phyloP scores from a whole-genome alignment of 2,113 vertebrate genomes.

The Aviceda subcristata region DNA sequence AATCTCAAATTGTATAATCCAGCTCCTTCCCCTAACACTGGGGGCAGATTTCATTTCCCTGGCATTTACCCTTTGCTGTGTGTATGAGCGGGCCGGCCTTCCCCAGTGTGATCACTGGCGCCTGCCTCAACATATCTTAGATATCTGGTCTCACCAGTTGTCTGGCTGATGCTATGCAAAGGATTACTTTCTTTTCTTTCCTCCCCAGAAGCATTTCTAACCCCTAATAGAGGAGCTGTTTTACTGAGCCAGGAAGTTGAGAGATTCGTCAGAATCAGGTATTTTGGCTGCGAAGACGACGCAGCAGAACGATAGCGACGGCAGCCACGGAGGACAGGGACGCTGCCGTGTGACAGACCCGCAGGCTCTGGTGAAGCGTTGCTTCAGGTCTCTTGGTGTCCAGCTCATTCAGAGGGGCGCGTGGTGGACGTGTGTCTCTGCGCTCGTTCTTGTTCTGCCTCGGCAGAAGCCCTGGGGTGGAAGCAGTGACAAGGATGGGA shows the following conservation, averaged over 20 bases:
- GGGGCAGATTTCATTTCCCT: not conserved
- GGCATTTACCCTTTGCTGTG: not conserved
- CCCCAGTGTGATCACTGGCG: accelerated
- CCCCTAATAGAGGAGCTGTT: not conserved
- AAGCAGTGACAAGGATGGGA: not conserved
- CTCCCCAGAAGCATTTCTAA: not conserved
- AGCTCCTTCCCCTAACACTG: not conserved
- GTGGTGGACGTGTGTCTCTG: accelerated
- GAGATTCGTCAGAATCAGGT: not conserved
- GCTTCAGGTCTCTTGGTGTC: not conserved
- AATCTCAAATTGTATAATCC: not conserved
- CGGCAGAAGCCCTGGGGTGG: not conserved
- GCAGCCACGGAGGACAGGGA: not conserved
- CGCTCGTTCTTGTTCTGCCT: accelerated
- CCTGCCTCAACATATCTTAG: not conserved
- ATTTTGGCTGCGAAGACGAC: not conserved
- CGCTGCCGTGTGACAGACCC: not conserved
- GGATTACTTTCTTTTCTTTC: not conserved
- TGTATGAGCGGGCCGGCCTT: not conserved
- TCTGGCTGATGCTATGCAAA: not conserved
- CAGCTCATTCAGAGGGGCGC: not conserved
- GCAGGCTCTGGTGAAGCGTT: not conserved
- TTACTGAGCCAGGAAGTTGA: not conserved
- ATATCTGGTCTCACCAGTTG: not conserved
- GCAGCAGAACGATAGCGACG: accelerated